Conservation (phyloP, 1,140 invertebrate species). For the Cherax quadricarinatus region DNA sequence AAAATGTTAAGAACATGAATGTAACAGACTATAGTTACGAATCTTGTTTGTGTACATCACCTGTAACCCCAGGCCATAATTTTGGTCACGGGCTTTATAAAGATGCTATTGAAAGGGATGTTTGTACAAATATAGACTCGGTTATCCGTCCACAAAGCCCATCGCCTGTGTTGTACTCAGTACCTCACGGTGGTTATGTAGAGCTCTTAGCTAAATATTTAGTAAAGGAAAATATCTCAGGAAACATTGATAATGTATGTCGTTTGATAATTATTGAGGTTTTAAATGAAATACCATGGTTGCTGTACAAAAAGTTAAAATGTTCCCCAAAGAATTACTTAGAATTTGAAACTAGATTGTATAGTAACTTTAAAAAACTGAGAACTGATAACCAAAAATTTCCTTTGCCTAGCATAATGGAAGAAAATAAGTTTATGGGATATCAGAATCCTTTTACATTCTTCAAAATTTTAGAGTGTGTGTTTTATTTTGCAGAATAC, state of each 20-base stretch:
- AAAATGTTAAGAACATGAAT: background rate
- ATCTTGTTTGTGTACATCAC: background rate
- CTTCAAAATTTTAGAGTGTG: constrained; percentile 52
- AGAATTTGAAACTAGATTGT: constrained; percentile 42
- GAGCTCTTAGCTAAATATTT: constrained; percentile 49
- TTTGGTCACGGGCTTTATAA: background rate
- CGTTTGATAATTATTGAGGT: constrained; percentile 28
- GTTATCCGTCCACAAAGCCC: background rate
- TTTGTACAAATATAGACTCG: background rate
- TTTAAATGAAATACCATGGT: constrained; percentile 52
- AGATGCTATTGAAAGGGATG: background rate
- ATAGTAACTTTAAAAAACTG: constrained; percentile 30
- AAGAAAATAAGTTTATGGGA: constrained; percentile 40
- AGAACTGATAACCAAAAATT: background rate
- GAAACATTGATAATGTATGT: constrained; percentile 1
- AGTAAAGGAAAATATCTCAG: constrained; percentile 34
- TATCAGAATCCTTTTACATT: constrained; percentile 56
- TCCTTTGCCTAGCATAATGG: constrained; percentile 10
- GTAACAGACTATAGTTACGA: background rate
- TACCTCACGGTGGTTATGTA: constrained; percentile 52
- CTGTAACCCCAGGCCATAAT: no score
- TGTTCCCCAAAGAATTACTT: constrained; percentile 34
- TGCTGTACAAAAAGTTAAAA: constrained; percentile 33
- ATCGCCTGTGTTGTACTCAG: constrained; percentile 41
- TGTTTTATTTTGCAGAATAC: constrained; percentile 47